Conservation (phyloP, 2,888 invertebrate species). For the Brachyptera putata region DNA sequence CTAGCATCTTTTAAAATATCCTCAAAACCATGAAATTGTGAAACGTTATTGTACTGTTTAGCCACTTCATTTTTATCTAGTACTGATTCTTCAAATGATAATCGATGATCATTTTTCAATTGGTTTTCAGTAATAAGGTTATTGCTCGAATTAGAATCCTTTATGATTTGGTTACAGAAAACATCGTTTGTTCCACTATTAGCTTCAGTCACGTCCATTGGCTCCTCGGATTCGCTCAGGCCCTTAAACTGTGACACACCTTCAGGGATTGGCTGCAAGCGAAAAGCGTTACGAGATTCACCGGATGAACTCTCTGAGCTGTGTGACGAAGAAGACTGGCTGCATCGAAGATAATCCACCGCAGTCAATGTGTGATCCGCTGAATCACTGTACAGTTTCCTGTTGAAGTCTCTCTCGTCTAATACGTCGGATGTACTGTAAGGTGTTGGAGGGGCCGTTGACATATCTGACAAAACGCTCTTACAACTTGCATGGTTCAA, state of each 20-base stretch:
- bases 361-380: slow-evolving; percentile 20
- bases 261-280: slow-evolving; percentile 38
- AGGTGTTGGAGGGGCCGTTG: slow-evolving; percentile 29
- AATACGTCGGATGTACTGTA: slow-evolving; percentile 27
- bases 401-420: slow-evolving; percentile 22
- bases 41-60: slow-evolving; percentile 38
- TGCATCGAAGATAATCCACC: slow-evolving; percentile 24
- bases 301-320: slow-evolving; percentile 35
- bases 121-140: slow-evolving; percentile 23
- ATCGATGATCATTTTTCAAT: background rate
- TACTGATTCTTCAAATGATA: slow-evolving; percentile 7
- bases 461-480: slow-evolving; percentile 30
- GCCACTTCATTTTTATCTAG: slow-evolving; percentile 37
- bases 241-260: slow-evolving; percentile 33
- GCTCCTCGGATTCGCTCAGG: background rate
- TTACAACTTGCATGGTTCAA: slow-evolving; percentile 46
- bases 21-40: slow-evolving; percentile 43
- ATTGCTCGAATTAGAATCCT: slow-evolving; percentile 11
- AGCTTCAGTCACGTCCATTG: slow-evolving; percentile 8
- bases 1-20: slow-evolving; percentile 56
- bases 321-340: slow-evolving; percentile 33
- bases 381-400: slow-evolving; percentile 15
- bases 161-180: slow-evolving; percentile 11
- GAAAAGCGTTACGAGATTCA: slow-evolving; percentile 31
- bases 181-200: slow-evolving; percentile 35